Evolutionary conservation across 2,888 invertebrate genomes (phyloP).

Genomic region (Pachymerium ferrugineum): DNA sequence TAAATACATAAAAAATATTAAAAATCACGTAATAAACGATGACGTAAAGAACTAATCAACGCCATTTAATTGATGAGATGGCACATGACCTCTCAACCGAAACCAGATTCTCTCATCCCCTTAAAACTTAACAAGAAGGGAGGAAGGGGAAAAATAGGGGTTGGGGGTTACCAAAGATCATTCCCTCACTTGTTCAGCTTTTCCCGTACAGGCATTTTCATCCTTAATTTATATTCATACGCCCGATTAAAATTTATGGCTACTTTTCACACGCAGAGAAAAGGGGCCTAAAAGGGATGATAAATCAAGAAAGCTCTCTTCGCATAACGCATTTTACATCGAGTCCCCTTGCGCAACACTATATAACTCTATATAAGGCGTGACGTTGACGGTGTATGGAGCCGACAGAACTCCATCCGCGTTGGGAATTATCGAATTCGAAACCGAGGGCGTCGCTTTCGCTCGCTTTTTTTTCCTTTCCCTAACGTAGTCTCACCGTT

Average conservation of each 20-base stretch:
- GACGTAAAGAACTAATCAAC: too few species aligned
- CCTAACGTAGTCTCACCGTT: neutral
- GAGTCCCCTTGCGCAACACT: neutral
- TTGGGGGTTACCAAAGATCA: too few species aligned
- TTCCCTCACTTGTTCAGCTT: neutral
- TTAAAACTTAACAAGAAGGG: neutral
- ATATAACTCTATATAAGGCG: neutral
- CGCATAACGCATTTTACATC: conserved; percentile 1
- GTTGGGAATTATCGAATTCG: conserved; percentile 5
- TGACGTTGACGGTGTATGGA: neutral
- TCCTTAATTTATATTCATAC: conserved; percentile 29
- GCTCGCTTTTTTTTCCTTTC: neutral
- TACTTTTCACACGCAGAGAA: conserved; percentile 2
- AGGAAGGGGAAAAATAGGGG: too few species aligned
- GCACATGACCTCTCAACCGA: neutral
- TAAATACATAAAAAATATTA: too few species aligned
- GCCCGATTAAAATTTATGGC: conserved; percentile 24
- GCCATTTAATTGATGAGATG: neutral
- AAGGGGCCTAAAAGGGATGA: conserved; percentile 9
- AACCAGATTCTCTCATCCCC: neutral
- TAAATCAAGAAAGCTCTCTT: conserved; percentile 23
- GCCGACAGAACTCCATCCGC: neutral
- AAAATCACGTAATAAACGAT: too few species aligned
- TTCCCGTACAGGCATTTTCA: neutral
- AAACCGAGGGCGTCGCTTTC: neutral